Evolutionary conservation across 2,888 invertebrate species (phyloP), one percentile per base, ranked within the genome.

Genomic region (Dasypolia templi): DNA sequence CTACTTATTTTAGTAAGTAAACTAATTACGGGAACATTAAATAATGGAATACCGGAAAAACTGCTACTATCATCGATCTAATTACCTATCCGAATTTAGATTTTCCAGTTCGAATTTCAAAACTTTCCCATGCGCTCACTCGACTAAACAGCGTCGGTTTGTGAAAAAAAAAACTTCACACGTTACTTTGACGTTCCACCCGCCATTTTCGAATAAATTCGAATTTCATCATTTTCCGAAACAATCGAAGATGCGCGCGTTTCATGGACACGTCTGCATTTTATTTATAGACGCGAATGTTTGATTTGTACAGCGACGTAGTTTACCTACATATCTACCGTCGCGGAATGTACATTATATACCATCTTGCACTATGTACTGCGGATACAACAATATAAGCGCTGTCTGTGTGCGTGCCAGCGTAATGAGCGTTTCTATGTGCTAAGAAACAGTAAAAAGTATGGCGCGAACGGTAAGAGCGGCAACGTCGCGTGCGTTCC

Each of bases 391-490:
- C 95, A 95, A 95, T 94, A 94, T 93, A 92, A 90, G 89, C 90
- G 88, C 79, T 88, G 88, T 86, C 88, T 85, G 88, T 92, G 93
- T 92, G 93, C 91, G 93, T 93, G 90, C 91, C 89, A 84, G 84
- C 93, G 95, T 95, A 95, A 96, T 95, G 96, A 95, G 95, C 94
- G 95, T 91, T 85, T 95, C 95, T 96, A 96, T 96, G 95, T 95
- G 94, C 94, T 93, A 95, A 96, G 96, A 96, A 96, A 96, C 96
- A 96, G 96, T 96, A 96, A 96, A 96, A 96, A 96, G 96, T 96
- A 96, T 95, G 96, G 96, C 96, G 96, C 95, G 95, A 94, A 94
- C 92, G 94, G 92, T 91, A 94, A 83, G 92, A 91, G 91, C 91
- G 96, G 95, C 96, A 96, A 95, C 95, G 91, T 90, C 92, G 95